Base-by-base conservation (phyloP, 2,888 invertebrate species). In the Empis stercorea region DNA sequence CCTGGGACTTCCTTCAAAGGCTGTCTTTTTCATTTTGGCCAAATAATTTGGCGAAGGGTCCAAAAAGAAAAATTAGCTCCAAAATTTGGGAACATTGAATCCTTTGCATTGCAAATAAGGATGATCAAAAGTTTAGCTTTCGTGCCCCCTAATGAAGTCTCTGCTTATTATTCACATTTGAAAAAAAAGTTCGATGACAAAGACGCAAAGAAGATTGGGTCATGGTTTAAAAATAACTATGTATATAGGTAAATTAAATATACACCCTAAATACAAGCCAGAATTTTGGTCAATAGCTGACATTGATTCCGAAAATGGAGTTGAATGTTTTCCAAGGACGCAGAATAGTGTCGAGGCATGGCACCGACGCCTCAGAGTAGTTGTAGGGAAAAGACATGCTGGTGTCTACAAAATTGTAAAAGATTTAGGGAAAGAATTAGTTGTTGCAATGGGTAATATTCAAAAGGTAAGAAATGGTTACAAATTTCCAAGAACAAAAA, bases 401-500 rank as follows among this genome's bases (percentile, higher is more conserved):
- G 41, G 30, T 10, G 16, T 30, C 4, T 30, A 42, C 15, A 30
- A 14, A 30, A 14, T 42, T 11, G 15, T 42, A 30, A 14, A 42
- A 30, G 15, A 30, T 27, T 27, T 42, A 27, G 23, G 27, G 4
- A 30, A 30, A 16, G 42, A 30, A 42, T 16, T 15, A 30, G 13
- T 42, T 30, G 14, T 30, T 14, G 13, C 13, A 14, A 42, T 30
- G 30, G 15, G n/a, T n/a, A 15, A 27, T 14, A 14, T 42, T 4
- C 15, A 30, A 16, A 41, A 30, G 14, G 15, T 30, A 11, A 14
- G 16, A 42, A 30, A 30, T 38, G 17, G 47, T 47, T 17, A 48
- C 43, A 44, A 47, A 48, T 34, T 27, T 46, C 32, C 39, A 44
- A 48, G 48, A 45, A 43, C 48, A 40, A 30, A 46, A 39, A 23